Evolutionary conservation across 2,113 vertebrate species (phyloP).

Genomic region (Poeciliopsis turrubarensis): DNA sequence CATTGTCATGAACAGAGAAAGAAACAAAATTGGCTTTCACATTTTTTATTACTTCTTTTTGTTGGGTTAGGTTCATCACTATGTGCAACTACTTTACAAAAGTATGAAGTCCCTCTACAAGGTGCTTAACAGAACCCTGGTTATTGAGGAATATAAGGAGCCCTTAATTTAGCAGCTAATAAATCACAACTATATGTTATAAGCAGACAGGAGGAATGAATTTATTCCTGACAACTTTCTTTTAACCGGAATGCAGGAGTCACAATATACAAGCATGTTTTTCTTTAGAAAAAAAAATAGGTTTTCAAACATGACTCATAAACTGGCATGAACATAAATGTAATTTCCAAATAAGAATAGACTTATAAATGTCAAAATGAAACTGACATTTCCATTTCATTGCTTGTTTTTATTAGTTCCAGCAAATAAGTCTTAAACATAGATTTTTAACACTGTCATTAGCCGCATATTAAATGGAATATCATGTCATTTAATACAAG

Average conservation of each 20-base stretch:
- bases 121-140: conserved; percentile 71
- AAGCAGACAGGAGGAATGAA: conserved; percentile 47
- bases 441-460: background rate
- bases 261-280: conserved; percentile 37
- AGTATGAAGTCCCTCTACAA: conserved; percentile 51
- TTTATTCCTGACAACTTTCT: conserved; percentile 49
- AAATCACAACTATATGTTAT: conserved; percentile 64
- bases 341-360: conserved; percentile 15
- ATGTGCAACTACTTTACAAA: conserved; percentile 53
- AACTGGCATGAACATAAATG: conserved; percentile 20
- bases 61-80: conserved; percentile 70
- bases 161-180: conserved; percentile 69
- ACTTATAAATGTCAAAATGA: conserved; percentile 23
- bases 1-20: conserved; percentile 63
- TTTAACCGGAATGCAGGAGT: conserved; percentile 11
- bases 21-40: conserved; percentile 41
- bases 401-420: conserved; percentile 13
- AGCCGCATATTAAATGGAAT: background rate
- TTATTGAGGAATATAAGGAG: conserved; percentile 70
- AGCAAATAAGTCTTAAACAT: conserved; percentile 9
- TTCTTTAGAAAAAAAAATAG: conserved; percentile 25
- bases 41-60: conserved; percentile 47
- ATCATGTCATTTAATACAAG: conserved; percentile 13
- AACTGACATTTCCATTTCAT: conserved; percentile 14
- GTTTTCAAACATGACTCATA: conserved; percentile 29